phyloP scores from a whole-genome alignment of 2,797 vertebrate species.

The Labroides dimidiatus region DNA sequence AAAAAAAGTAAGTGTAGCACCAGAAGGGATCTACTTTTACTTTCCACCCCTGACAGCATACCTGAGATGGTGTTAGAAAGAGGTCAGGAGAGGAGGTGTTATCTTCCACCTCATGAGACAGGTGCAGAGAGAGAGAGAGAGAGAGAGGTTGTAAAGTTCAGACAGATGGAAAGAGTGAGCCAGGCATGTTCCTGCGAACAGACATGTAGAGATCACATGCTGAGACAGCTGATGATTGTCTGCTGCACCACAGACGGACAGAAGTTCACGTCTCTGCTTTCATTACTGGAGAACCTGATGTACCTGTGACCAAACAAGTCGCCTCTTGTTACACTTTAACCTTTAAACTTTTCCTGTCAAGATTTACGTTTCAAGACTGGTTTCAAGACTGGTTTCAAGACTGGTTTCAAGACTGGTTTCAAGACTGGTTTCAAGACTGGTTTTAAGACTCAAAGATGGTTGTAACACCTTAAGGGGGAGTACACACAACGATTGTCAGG shows the following conservation, averaged over 20 bases:
- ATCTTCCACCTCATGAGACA: constrained; percentile 13
- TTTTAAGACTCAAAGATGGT: too few relatives aligned
- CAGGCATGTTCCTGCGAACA: constrained; percentile 9
- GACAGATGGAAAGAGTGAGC: constrained; percentile 38
- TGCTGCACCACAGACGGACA: constrained; percentile 12
- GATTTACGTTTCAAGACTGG: too few relatives aligned
- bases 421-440: too few relatives aligned
- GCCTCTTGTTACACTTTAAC: background rate
- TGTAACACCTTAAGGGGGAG: too few relatives aligned
- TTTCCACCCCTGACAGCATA: background rate
- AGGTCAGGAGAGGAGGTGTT: background rate
- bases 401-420: too few relatives aligned
- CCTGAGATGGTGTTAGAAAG: background rate
- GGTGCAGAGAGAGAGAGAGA: constrained; percentile 16
- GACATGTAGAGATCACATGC: constrained; percentile 43
- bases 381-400: too few relatives aligned
- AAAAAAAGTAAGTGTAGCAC: background rate
- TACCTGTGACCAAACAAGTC: background rate
- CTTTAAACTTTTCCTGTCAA: background rate
- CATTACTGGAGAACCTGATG: background rate
- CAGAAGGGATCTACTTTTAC: background rate
- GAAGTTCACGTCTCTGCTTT: background rate
- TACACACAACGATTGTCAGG: too few relatives aligned
- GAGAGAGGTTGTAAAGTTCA: constrained; percentile 14
- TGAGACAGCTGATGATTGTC: constrained; percentile 41